Conservation (phyloP, 2,797 vertebrate genomes). For the Salmo trutta region DNA sequence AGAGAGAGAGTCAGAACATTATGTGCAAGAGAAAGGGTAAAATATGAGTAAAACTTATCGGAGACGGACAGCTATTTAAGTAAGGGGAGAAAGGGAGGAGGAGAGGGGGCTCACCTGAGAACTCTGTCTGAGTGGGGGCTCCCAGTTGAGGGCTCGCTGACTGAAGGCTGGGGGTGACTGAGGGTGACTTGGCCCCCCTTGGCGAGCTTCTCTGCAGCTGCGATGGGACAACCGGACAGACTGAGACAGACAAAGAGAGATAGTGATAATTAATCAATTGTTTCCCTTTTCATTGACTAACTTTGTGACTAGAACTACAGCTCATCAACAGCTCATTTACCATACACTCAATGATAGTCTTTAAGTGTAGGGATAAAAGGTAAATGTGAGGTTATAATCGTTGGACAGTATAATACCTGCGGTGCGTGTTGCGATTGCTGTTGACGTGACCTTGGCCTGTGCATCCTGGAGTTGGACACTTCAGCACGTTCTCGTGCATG, state of each 20-base stretch:
- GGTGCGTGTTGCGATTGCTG: conserved; percentile 98
- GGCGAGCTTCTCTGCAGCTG: conserved; percentile 92
- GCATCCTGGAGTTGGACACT: conserved; percentile 97
- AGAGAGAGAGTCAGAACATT: background rate
- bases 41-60: background rate
- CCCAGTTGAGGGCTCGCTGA: conserved; percentile 81
- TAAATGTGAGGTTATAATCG: background rate
- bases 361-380: background rate
- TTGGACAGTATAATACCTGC: conserved; percentile 77
- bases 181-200: conserved; percentile 89
- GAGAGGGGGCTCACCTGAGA: conserved; percentile 83
- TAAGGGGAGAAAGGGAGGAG: background rate
- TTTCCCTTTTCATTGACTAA: background rate
- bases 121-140: conserved; percentile 92
- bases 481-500: conserved; percentile 98
- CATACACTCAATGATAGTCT: background rate
- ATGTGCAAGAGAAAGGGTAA: background rate
- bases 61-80: background rate
- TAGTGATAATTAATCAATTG: background rate
- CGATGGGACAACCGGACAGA: conserved; percentile 95
- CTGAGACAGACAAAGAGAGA: conserved; percentile 60
- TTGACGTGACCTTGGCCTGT: conserved; percentile 98
- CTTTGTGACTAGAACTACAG: background rate
- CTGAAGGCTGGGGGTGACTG: conserved; percentile 73
- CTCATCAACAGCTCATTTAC: background rate